A percentile compares a stretch with the other conserved stretches of the same genome.
Evolutionary conservation across 1,140 invertebrate genomes (phyloP).

Genomic region (Zaprionus capensis): DNA sequence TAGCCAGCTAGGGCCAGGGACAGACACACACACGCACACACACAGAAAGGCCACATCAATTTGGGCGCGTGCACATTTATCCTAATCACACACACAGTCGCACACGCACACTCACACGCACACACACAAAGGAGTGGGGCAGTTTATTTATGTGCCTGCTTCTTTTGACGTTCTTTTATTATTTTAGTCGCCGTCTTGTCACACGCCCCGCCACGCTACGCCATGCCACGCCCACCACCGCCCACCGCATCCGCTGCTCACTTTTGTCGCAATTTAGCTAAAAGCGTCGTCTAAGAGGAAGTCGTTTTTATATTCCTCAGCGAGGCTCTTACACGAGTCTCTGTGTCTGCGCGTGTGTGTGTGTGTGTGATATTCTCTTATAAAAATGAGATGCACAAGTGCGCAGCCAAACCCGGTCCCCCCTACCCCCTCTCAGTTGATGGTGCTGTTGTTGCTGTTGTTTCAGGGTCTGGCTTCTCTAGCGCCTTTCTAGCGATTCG

Average conservation of each 20-base stretch:
- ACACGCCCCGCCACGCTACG: background rate
- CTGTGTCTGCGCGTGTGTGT: slow-evolving; percentile 7
- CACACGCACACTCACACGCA: slow-evolving; percentile 15
- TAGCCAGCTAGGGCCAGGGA: slow-evolving; percentile 2
- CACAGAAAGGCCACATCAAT: slow-evolving; percentile 68
- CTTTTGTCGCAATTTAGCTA: slow-evolving; percentile 83
- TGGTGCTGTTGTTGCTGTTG: slow-evolving; percentile 17
- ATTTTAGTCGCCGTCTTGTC: slow-evolving; percentile 69
- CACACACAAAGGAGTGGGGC: slow-evolving; percentile 31
- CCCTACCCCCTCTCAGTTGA: background rate
- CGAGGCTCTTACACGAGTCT: slow-evolving; percentile 20
- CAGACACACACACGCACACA: background rate
- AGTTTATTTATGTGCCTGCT: slow-evolving; percentile 78
- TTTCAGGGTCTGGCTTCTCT: slow-evolving; percentile 31
- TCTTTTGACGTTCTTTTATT: slow-evolving; percentile 80
- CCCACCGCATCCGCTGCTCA: slow-evolving; percentile 58
- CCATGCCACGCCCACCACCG: background rate
- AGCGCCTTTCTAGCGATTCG: slow-evolving; percentile 51
- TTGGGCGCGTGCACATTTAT: slow-evolving; percentile 79
- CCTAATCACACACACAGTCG: slow-evolving; percentile 72
- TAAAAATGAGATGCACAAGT: slow-evolving; percentile 62
- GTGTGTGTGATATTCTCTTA: slow-evolving; percentile 42
- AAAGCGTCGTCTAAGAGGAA: slow-evolving; percentile 81
- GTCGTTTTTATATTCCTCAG: slow-evolving; percentile 75
- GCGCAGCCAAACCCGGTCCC: slow-evolving; percentile 30